Conservation (phyloP, 2,113 vertebrate genomes). For the Tiliqua scincoides region DNA sequence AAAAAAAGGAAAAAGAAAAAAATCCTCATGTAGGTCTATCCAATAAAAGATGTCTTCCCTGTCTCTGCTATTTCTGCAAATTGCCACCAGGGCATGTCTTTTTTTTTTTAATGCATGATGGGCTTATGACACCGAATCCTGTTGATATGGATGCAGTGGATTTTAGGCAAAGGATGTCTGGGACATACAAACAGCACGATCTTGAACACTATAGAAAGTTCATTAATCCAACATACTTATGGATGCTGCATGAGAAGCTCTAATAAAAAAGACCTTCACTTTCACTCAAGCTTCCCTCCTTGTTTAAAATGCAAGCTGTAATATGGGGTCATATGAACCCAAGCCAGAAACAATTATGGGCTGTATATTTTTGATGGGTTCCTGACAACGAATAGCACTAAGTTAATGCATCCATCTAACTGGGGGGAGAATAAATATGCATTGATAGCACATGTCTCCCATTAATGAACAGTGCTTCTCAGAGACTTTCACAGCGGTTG, state of each 20-base stretch:
- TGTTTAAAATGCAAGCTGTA: slow-evolving; percentile 50
- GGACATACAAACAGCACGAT: slow-evolving; percentile 10
- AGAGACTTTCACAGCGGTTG: slow-evolving; percentile 46
- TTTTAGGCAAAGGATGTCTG: background rate
- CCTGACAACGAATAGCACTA: slow-evolving; percentile 61
- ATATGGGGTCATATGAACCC: slow-evolving; percentile 38
- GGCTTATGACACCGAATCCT: background rate
- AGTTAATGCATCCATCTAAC: slow-evolving; percentile 64
- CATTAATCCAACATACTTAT: background rate
- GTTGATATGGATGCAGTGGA: slow-evolving; percentile 21
- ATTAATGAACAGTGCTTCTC: background rate
- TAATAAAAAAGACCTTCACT: slow-evolving; percentile 15
- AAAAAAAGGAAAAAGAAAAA: no score
- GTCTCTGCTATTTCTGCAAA: background rate
- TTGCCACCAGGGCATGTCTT: background rate
- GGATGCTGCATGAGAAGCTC: slow-evolving; percentile 5
- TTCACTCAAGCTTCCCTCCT: slow-evolving; percentile 26
- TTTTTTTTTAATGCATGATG: background rate
- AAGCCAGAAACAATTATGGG: slow-evolving; percentile 59
- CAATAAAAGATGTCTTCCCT: background rate
- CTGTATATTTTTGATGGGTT: slow-evolving; percentile 61
- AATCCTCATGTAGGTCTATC: no score
- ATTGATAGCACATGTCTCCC: slow-evolving; percentile 44
- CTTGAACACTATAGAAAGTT: slow-evolving; percentile 13
- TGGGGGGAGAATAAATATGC: slow-evolving; percentile 60